Evolutionary conservation across 1,140 invertebrate genomes (phyloP).

Genomic region (Megathymus violae): DNA sequence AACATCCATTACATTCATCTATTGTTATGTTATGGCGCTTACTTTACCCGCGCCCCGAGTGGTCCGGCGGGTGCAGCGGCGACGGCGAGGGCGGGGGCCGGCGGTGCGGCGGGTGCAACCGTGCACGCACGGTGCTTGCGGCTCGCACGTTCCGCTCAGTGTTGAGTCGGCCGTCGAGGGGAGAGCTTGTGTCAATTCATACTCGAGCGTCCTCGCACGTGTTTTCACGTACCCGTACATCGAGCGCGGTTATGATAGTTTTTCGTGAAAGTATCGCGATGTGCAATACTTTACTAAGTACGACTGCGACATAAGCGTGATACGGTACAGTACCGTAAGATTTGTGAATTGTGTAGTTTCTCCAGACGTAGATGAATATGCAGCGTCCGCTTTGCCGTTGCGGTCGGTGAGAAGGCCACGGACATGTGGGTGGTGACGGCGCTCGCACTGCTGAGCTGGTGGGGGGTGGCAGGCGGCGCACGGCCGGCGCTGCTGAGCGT

Average conservation of each 20-base stretch:
- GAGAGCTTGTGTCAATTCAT: conserved; percentile 42
- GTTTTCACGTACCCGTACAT: conserved; percentile 33
- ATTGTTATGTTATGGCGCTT: no score
- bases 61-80: no score
- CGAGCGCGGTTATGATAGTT: conserved; percentile 39
- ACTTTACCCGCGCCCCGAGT: no score
- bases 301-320: not conserved
- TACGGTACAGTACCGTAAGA: not conserved
- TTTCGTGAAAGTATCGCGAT: conserved; percentile 23
- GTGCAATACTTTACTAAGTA: conserved; percentile 11
- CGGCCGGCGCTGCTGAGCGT: no score
- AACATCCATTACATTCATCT: no score
- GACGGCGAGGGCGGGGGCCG: no score
- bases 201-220: conserved; percentile 46
- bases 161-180: conserved; percentile 34
- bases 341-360: not conserved
- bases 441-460: conserved; percentile 41
- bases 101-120: no score
- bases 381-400: conserved; percentile 25
- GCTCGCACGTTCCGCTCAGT: conserved; percentile 42
- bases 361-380: not conserved
- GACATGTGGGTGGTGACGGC: conserved; percentile 33
- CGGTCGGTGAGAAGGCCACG: conserved; percentile 36
- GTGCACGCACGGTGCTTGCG: no score
- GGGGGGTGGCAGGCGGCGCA: conserved; percentile 46